Percentiles rank a stretch among this genome's conserved stretches.
Conservation (phyloP, 2,888 invertebrate genomes). For the Hypercompe scribonia region DNA sequence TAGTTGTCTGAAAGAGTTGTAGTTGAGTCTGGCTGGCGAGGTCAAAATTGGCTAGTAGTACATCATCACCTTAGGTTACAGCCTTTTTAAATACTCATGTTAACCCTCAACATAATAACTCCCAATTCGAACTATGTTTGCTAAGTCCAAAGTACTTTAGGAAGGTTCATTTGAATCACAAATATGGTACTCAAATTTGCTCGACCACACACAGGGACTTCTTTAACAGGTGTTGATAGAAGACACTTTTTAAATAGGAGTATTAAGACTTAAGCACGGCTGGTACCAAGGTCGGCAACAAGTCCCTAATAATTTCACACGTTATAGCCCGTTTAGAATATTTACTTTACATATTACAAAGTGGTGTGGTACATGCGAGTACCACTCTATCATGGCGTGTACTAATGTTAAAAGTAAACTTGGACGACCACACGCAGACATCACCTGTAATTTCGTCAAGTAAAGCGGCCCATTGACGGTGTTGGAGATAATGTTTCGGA, state of each 20-base stretch:
- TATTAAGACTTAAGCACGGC: not conserved
- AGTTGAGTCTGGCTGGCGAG: too few relatives aligned
- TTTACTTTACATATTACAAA: conserved; percentile 21
- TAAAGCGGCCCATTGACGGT: conserved; percentile 17
- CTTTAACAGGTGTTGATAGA: conserved; percentile 6
- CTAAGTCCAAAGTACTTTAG: conserved; percentile 13
- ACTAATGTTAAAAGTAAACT: conserved; percentile 27
- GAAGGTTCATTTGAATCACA: conserved; percentile 6
- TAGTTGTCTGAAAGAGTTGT: too few relatives aligned
- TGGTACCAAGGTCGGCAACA: not conserved
- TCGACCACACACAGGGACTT: conserved; percentile 13
- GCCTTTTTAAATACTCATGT: not conserved
- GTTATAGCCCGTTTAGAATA: conserved; percentile 41
- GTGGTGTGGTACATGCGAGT: conserved; percentile 20
- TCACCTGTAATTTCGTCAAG: conserved; percentile 25
- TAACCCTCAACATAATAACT: conserved; percentile 2
- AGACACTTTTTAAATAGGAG: not conserved
- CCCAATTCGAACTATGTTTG: conserved; percentile 19
- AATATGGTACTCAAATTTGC: conserved; percentile 17
- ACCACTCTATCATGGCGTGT: conserved; percentile 40
- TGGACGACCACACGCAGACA: conserved; percentile 26
- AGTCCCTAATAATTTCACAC: conserved; percentile 43
- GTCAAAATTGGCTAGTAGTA: too few relatives aligned
- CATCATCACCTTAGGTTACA: not conserved
- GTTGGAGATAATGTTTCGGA: not conserved